A percentile compares a stretch with the other conserved stretches of the same genome.
Evolutionary conservation across 2,113 vertebrate species (phyloP).

Genomic region (Acrocephalus kingi): DNA sequence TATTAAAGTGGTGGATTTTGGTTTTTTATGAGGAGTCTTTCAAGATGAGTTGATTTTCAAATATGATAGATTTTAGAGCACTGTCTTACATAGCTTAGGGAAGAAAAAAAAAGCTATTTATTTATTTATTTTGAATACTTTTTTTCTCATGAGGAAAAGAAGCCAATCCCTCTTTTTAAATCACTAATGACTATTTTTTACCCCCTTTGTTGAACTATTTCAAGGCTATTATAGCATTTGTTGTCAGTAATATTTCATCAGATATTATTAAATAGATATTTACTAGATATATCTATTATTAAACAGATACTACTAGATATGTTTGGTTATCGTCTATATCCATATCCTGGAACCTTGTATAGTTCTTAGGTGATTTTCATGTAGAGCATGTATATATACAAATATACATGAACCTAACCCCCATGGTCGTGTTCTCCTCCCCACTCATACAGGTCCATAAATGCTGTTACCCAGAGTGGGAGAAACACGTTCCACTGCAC

Average conservation of each 20-base stretch:
- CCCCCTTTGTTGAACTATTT: neutral
- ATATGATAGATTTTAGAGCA: neutral
- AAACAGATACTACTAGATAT: neutral
- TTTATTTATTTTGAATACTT: neutral
- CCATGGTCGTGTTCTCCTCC: neutral
- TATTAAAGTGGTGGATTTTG: neutral
- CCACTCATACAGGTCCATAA: accelerated
- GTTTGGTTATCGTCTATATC: neutral
- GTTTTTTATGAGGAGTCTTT: neutral
- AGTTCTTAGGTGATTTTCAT: neutral
- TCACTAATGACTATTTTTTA: neutral
- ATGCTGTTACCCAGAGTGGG: neutral
- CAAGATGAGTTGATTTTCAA: neutral
- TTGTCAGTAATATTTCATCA: neutral
- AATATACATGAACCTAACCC: neutral
- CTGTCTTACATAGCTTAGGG: neutral
- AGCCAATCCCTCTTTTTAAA: slow-evolving; percentile 6
- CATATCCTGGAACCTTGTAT: neutral
- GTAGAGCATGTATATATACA: no score
- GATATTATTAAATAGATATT: neutral
- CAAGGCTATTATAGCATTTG: neutral
- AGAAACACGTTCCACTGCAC: neutral
- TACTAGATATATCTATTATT: neutral
- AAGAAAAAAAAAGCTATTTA: accelerated
- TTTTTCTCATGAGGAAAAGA: neutral